Evolutionary conservation across 1,140 invertebrate species (phyloP), one percentile per base, ranked within the genome.

Genomic region (Drosophila pseudoananassae): DNA sequence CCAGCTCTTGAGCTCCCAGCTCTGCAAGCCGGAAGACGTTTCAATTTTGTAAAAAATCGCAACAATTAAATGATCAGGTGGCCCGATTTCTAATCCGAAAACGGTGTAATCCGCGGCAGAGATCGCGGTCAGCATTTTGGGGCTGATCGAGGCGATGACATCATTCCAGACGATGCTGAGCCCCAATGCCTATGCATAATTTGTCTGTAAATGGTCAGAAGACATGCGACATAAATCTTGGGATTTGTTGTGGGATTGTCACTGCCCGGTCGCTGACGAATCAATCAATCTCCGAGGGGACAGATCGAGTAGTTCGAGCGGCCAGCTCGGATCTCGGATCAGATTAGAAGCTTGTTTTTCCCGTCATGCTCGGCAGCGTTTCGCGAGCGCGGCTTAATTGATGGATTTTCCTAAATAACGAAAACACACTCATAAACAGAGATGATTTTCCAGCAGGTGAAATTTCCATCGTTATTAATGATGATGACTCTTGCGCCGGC

Each of bases 391-490:
- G 70, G 38, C 54, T 51, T 85, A 82, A 85, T 85, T 85, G 82
- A 85, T 85, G 83, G 76, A 81, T 83, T 78, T 75, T 64, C 76
- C 75, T 78, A 84, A 78, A 81, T 76, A 81, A 87, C 78, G 75
- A 78, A 82, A 82, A 82, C 66, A 80, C 38, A 68, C 56, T 45
- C 60, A 75, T 51, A 20, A 27, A 40, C 51, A 20, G 29, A 73
- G 75, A 55, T 72, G 76, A 68, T 80, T 77, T 87, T 85, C 77
- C 82, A 82, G 57, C 81, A 85, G 83, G 82, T 85, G 82, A 85
- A 85, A 85, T 85, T 87, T 85, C 52, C 82, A 64, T 78, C 70
- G 66, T 85, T 85, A 85, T 85, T 85, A 87, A 85, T 85, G 82
- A 85, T 85, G 83, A 85, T 85, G 82, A 85, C 82, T 85, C 73